Percentiles rank a stretch among this genome's conserved stretches.
These are phyloP conservation scores for Holotrichia oblita DNA, from an alignment of 1,140 invertebrate species.

Conservation along the genomic window DNA sequence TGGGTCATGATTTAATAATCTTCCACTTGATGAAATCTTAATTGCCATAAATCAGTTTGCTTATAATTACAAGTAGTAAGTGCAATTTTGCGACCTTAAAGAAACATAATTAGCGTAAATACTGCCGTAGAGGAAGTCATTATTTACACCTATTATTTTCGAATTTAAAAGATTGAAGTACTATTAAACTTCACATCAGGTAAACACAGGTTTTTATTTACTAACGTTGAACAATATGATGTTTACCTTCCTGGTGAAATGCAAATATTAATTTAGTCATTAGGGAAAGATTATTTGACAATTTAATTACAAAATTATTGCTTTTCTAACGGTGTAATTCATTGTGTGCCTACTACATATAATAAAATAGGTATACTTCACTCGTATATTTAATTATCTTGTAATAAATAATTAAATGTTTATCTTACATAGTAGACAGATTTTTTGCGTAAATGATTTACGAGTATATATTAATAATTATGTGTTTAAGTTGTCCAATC, in stretches of 20 bases:
- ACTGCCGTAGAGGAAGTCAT: not conserved
- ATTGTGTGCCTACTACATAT: too few species aligned
- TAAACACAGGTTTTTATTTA: not conserved
- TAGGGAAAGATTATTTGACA: too few species aligned
- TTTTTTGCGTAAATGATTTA: too few species aligned
- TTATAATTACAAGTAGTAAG: not conserved
- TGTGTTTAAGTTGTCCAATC: too few species aligned
- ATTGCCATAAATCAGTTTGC: not conserved
- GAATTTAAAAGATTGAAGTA: not conserved
- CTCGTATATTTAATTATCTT: too few species aligned
- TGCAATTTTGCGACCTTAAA: not conserved
- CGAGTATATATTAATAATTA: too few species aligned
- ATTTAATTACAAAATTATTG: too few species aligned
- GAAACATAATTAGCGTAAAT: not conserved
- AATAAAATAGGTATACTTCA: too few species aligned
- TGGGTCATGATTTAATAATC: not conserved
- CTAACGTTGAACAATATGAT: not conserved
- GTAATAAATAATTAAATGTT: too few species aligned
- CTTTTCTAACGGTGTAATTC: too few species aligned
- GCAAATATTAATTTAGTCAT: too few species aligned
- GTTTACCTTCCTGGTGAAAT: not conserved
- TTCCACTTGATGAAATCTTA: not conserved
- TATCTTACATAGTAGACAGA: too few species aligned
- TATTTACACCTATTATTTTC: not conserved
- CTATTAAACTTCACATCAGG: not conserved